Percentiles rank a stretch among this genome's conserved stretches.
phyloP scores from a whole-genome alignment of 2,797 vertebrate genomes.

The Diplodus puntazzo region DNA sequence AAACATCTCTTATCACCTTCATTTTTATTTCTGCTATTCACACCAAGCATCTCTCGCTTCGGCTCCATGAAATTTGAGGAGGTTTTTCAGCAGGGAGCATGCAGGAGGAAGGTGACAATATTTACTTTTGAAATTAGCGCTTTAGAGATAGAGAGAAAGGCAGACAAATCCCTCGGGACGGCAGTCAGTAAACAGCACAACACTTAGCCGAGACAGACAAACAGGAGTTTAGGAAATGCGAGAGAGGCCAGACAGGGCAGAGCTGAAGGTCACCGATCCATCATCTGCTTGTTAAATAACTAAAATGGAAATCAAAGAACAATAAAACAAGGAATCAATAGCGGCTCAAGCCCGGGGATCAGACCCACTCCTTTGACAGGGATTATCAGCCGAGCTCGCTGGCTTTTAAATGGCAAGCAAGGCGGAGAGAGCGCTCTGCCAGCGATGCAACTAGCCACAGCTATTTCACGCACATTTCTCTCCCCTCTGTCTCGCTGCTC shows the following conservation, averaged over 20 bases:
- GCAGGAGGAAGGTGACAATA: constrained; percentile 9
- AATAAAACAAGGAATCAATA: constrained; percentile 84
- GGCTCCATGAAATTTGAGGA: constrained; percentile 50
- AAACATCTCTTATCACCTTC: constrained; percentile 80
- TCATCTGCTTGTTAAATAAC: constrained; percentile 87
- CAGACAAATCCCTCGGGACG: not conserved
- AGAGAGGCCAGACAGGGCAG: constrained; percentile 71
- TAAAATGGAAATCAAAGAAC: constrained; percentile 86
- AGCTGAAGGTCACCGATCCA: constrained; percentile 86
- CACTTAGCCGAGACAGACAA: constrained; percentile 51
- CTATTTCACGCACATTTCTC: constrained; percentile 74
- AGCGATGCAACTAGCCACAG: constrained; percentile 66
- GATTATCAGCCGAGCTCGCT: constrained; percentile 80
- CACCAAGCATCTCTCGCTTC: constrained; percentile 46
- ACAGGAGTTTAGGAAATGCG: constrained; percentile 49
- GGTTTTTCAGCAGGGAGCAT: constrained; percentile 22
- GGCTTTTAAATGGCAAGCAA: constrained; percentile 86
- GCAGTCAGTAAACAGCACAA: constrained; percentile 41
- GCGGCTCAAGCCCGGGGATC: constrained; percentile 74
- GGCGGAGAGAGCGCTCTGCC: constrained; percentile 68
- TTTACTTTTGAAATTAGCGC: constrained; percentile 45
- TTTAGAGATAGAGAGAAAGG: constrained; percentile 12
- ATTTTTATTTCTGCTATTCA: constrained; percentile 78
- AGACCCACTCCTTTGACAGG: constrained; percentile 79
- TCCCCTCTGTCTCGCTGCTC: constrained; percentile 71